phyloP scores from a whole-genome alignment of 1,140 invertebrate species.

The Ostrea edulis region DNA sequence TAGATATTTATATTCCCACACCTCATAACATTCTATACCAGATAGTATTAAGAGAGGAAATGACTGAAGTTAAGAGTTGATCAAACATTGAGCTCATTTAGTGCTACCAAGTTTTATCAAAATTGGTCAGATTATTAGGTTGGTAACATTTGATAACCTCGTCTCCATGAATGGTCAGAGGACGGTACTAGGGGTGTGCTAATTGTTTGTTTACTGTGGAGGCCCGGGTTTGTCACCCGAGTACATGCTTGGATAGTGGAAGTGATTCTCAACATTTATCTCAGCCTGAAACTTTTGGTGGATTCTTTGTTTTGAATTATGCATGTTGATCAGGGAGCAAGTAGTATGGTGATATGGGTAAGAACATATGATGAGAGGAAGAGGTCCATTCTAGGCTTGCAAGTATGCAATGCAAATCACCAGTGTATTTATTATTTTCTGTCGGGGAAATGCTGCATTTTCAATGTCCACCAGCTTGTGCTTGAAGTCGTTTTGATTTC shows the following conservation, averaged over 20 bases:
- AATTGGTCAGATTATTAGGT: conserved; percentile 27
- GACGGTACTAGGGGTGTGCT: not conserved
- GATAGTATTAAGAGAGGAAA: not conserved
- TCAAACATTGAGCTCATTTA: conserved; percentile 22
- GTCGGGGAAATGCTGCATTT: no score
- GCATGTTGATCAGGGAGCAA: conserved; percentile 3
- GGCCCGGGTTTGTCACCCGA: not conserved
- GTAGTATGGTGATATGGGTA: not conserved
- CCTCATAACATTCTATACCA: not conserved
- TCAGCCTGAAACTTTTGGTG: not conserved
- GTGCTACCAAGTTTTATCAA: conserved; percentile 26
- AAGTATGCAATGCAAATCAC: no score
- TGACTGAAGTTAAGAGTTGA: not conserved
- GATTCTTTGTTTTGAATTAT: not conserved
- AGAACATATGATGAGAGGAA: not conserved
- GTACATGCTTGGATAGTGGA: not conserved
- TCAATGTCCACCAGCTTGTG: no score
- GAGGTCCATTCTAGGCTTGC: no score
- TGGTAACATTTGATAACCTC: not conserved
- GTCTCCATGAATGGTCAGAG: conserved; percentile 7
- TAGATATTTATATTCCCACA: not conserved
- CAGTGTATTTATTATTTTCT: no score
- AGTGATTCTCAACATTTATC: not conserved
- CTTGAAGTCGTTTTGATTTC: no score
- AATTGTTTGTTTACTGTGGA: not conserved